Evolutionary conservation across 2,797 vertebrate genomes (phyloP), one percentile per base, ranked within the genome.

Genomic region (Hybognathus amarus): DNA sequence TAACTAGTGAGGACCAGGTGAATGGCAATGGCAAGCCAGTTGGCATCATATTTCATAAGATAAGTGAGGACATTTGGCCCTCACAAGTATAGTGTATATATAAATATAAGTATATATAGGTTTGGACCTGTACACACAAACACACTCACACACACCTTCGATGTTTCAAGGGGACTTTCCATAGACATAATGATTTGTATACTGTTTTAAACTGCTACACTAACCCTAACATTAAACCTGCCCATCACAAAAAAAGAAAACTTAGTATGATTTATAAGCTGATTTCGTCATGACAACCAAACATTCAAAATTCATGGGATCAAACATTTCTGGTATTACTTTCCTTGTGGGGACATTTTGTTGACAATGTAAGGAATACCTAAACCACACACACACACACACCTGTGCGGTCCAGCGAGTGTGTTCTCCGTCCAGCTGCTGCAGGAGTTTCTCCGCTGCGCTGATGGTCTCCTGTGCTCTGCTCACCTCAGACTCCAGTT

Each of bases 361-460:
- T 27, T 12, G 12, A 61, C 24, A 27, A 15, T 1, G 1, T 30
- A 63, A 27, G 59, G 24, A 15, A 15, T 30, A 27, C 59, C 18
- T 10, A 5, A 59, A 36, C 12, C 52, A 56, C 38, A 83, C 61
- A 59, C 81, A 81, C 27, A 50, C 50, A 61, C 47, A 30, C 15
- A 99, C 98, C 97, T 99, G 98, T 45, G 92, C 80, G 11, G 94
- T 99, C 98, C 98, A 99, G 40, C 98, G 95, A 74, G 92, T 95
- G 92, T 99, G 96, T 78, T 99, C 98, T 87, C 96, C 96, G 0
- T 99, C 95, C 0, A 99, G 95, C 71, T 99, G 97, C 77, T 94
- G 96, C 85, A 99, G 95, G 75, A 99, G 93, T 77, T 96, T 91
- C 87, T 99, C 95, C 17, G 98, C 98, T 50, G 97, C 96, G 79